Base-by-base conservation (phyloP, 1,140 invertebrate genomes). In the Mactra quadrangularis region DNA sequence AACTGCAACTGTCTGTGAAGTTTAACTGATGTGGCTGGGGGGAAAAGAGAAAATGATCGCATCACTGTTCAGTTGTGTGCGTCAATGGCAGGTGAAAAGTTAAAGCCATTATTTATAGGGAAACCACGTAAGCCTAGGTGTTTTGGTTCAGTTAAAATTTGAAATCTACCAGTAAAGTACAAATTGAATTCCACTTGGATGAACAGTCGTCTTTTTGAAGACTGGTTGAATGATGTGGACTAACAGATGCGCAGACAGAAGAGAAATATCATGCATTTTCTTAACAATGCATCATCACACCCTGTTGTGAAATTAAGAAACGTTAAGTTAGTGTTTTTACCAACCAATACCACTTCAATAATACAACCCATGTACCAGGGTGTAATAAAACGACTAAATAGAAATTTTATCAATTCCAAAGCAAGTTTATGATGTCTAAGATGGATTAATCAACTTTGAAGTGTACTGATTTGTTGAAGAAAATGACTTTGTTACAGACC, bases 31-130 rank as follows among this genome's bases (percentile, higher is more conserved):
- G 4, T 29, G 11, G 57, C n/a, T n/a, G 15, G 25, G 57, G 57
- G 13, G 57, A 60, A 60, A 60, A 31, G 57, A 31, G 57, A n/a
- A 13, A 60, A 60, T 6, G 57, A 60, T 27, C 13, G 57, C 22
- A 60, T 60, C 31, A 60, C 57, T n/a, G n/a, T n/a, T n/a, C n/a
- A n/a, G n/a, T n/a, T n/a, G n/a, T 31, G 57, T 60, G 57, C 57
- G 17, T 31, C 27, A 7, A 60, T 60, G 57, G 31, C 27, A 6
- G 27, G 57, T 29, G 57, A 27, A 60, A 60, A 60, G 4, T 33
- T n/a, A 29, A 11, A 13, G 25, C 59, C 59, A 62, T 35, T 29
- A 29, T 17, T 33, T 19, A 62, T 11, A 19, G 59, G 57, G 27
- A 60, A 60, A 27, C 31, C 57, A 15, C 27, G 57, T n/a, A 60